Base-by-base conservation (phyloP, 1,140 invertebrate genomes). In the Listronotus oregonensis region DNA sequence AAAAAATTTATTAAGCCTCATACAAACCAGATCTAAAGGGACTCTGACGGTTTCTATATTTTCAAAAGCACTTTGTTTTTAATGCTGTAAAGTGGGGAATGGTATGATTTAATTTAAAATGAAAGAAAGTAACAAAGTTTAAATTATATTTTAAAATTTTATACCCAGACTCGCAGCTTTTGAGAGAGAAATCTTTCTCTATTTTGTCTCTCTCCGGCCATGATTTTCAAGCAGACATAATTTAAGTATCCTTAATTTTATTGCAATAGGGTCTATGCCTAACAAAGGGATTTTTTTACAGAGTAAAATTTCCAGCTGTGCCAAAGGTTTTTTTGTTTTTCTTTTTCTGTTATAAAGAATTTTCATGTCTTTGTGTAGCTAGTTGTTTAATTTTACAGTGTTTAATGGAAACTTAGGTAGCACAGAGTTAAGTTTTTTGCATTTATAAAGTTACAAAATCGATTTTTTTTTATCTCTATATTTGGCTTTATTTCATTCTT, bases 81-180 rank as follows among this genome's bases (percentile, higher is more conserved):
- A 37, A 54, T 27, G 0, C 15, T 34, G 11, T 39, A 14, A 54
- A 54, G 37, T 5, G 11, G 14, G 7, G 14, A 37, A 54, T 39
- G 51, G 34, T 31, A 54, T 34, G 15, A 54, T 54, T 54, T 31
- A 17, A 54, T 54, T 54, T 54, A 9, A 54, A 15, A 18, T 18
- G 32, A 31, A 54, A 37, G 27, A 34, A 51, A 51, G 49, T n/a
- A 51, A 51, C 27, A 27, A 49, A 54, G 31, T 54, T 54, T 54
- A 34, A 54, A 54, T 54, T 54, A 54, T 54, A 54, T 54, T 54
- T 37, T 54, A 37, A 27, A 54, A 54, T 51, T 10, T 32, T 31
- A 31, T 14, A 7, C 14, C n/a, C 43, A 37, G 34, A 8, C 34
- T 37, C 34, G 3, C 34, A 37, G 46, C 18, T 49, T 49, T 17